Base-by-base conservation (phyloP, 2,797 vertebrate genomes). In the Ataeniobius toweri region DNA sequence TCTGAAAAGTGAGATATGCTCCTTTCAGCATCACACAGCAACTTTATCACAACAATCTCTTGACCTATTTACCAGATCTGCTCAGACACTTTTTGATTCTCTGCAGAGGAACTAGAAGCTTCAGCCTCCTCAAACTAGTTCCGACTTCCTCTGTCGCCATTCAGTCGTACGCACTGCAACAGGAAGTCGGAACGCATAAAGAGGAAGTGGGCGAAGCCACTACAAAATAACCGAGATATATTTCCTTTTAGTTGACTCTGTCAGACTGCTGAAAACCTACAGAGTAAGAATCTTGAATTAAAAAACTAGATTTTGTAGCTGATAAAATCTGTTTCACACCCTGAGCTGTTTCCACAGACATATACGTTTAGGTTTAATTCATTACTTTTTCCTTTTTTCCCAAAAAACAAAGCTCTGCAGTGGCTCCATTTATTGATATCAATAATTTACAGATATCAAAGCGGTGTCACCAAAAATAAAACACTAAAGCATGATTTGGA, bases 181-280 rank as follows among this genome's bases (percentile, higher is more conserved):
- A 93, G 93, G 92, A 95, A 95, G 92, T 86, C 82, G n/a, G 69
- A 55, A 69, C 3, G 73, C 73, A 75, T 83, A 91, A 89, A 74
- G 90, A 93, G 95, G 95, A 95, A 94, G 91, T 28, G 78, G 91
- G 80, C 70, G 39, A 82, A 86, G 79, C 86, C 86, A 80, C 85
- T 63, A 79, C 81, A 75, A 46, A 69, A 76, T 88, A 90, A 92
- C 91, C 91, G 88, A 75, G 84, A 51, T 69, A 41, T 80, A 44
- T 83, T 93, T 93, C 93, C 92, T 89, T 86, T 83, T 80, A 46
- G 82, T 68, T 31, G 65, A 83, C 31, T 68, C 22, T 53, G 48
- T 58, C 67, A 67, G 53, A 71, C 24, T 70, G 65, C 76, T 72
- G 83, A 89, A 93, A 92, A 94, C 65, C 56, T 59, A 36, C 53